Conservation (phyloP, 2,113 vertebrate species). For the human region GRCh38 chr2:66499501-66500000, state of each 20-base stretch:
- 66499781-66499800: neutral
- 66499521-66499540: neutral
- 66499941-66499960: neutral
- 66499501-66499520: neutral
- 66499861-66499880: conserved; percentile 3
- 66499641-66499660: neutral
- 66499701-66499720: neutral
- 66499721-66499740: neutral
- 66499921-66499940: neutral
- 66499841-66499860: neutral
- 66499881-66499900: neutral
- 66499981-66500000: neutral
- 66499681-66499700: neutral
- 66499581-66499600: neutral
- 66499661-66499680: neutral
- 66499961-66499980: neutral
- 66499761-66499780: neutral
- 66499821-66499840: conserved; percentile 4
- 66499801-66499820: neutral
- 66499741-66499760: neutral
- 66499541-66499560: neutral
- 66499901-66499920: neutral
- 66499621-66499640: fast-evolving
- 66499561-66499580: neutral
- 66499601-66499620: neutral